Conservation (phyloP, 2,113 vertebrate genomes). For the Paradoxurus hermaphroditus region DNA sequence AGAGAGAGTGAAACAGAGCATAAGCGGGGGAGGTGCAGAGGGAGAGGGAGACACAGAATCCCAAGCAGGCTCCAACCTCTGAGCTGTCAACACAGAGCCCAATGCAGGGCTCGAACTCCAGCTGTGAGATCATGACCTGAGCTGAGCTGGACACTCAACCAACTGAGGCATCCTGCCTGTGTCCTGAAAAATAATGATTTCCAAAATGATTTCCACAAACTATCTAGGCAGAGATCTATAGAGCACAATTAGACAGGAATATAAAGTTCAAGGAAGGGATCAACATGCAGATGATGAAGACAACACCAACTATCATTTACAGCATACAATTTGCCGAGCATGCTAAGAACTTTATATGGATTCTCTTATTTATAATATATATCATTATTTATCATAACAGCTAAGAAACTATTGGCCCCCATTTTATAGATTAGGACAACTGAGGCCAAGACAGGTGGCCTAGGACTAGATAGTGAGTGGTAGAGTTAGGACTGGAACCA, state of each 20-base stretch:
- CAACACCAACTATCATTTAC: neutral
- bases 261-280: constrained; percentile 9
- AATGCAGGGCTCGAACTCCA: too few species aligned
- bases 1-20: too few species aligned
- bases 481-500: neutral
- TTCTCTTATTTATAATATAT: neutral
- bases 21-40: too few species aligned
- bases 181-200: constrained; percentile 3
- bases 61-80: too few species aligned
- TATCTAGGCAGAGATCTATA: neutral
- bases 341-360: constrained; percentile 4
- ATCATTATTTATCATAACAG: neutral
- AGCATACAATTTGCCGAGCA: neutral
- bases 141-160: too few species aligned
- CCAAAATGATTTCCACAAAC: neutral
- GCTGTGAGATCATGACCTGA: too few species aligned
- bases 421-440: constrained; percentile 4
- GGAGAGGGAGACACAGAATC: too few species aligned
- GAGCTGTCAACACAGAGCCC: too few species aligned
- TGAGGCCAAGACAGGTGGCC: neutral
- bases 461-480: neutral
- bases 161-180: neutral
- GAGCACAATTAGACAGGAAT: neutral
- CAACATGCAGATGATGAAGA: neutral
- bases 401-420: neutral